Percentiles rank a stretch among this genome's conserved stretches.
phyloP scores from a whole-genome alignment of 2,113 vertebrate genomes.

The Athene cunicularia region DNA sequence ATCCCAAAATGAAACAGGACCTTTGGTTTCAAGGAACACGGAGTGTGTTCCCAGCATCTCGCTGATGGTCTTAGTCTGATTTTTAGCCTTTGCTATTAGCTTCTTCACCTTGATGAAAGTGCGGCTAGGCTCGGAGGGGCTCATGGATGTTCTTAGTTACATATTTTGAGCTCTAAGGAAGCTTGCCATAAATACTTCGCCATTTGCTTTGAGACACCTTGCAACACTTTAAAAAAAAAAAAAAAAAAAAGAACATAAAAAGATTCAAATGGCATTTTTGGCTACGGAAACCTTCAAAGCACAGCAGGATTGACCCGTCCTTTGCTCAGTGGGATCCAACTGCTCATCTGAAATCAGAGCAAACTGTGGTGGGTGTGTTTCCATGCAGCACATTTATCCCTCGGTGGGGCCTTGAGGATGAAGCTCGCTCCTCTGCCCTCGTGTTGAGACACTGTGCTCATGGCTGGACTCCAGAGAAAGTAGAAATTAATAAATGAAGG shows the following conservation, averaged over 20 bases:
- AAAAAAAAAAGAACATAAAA: not conserved
- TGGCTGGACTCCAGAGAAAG: not conserved
- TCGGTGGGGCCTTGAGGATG: rapidly evolving
- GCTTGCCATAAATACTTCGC: not conserved
- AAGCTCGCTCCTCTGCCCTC: rapidly evolving
- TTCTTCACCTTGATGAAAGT: not conserved
- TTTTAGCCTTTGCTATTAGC: not conserved
- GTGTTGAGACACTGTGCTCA: rapidly evolving
- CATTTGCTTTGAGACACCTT: not conserved
- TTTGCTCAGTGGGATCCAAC: rapidly evolving
- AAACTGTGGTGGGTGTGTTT: rapidly evolving
- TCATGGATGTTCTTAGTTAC: not conserved
- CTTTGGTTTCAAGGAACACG: not conserved
- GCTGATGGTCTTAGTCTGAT: not conserved
- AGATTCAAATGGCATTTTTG: not conserved
- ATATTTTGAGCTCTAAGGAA: not conserved
- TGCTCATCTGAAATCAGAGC: not conserved
- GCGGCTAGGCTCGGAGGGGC: not conserved
- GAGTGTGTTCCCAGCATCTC: not conserved
- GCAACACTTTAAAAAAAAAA: not conserved
- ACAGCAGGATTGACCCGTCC: rapidly evolving
- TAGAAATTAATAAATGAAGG: not conserved
- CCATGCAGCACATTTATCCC: rapidly evolving
- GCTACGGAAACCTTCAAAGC: not conserved
- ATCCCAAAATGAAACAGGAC: not conserved